Base-by-base conservation (phyloP, 2,113 vertebrate genomes). In the Candoia aspera region DNA sequence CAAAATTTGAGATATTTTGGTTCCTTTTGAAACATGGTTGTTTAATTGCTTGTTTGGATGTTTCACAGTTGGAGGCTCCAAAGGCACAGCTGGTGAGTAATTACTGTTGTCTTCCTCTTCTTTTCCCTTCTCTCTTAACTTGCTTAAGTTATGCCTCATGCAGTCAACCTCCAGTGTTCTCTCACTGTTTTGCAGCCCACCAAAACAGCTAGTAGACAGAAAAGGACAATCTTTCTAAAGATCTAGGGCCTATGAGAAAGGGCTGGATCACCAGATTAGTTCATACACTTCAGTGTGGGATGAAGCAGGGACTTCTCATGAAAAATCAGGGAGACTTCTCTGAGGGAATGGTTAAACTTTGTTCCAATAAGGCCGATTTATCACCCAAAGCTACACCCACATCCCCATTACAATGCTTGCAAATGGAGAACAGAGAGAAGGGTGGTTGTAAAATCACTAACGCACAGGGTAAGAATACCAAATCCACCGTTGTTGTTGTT, bases 121-220 rank as follows among this genome's bases (percentile, higher is more conserved):
- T 53, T 54, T 53, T 86, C 13, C 4, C 0, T 46, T 10, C 19
- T 86, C 86, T 68, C 24, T 53, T 58, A 59, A 8, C 33, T 1
- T 57, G 2, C 93, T 92, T 86, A 79, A 90, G 6, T 57, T 24
- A 8, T 26, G 49, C 3, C 54, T 85, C 91, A 1, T 9, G 6
- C 91, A 90, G 17, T 89, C 85, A 92, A 60, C 73, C 59, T 58
- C 19, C 0, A 0, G 2, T 60, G 37, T 17, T 90, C 1, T 55
- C 85, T 42, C 88, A 84, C 0, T 1, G 85, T 57, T 8, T 1
- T 8, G 86, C 0, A 0, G 49, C 68, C 24, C 54, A 26, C 42
- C 79, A 15, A 87, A 90, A 33, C 57, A 55, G 4, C 13, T 49
- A 11, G 83, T 21, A n/a, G 53, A n/a, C 26, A 24, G 23, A 15